These are phyloP conservation scores for Glomeris marginata DNA, from an alignment of 2,888 invertebrate species.

Conservation along the genomic window DNA sequence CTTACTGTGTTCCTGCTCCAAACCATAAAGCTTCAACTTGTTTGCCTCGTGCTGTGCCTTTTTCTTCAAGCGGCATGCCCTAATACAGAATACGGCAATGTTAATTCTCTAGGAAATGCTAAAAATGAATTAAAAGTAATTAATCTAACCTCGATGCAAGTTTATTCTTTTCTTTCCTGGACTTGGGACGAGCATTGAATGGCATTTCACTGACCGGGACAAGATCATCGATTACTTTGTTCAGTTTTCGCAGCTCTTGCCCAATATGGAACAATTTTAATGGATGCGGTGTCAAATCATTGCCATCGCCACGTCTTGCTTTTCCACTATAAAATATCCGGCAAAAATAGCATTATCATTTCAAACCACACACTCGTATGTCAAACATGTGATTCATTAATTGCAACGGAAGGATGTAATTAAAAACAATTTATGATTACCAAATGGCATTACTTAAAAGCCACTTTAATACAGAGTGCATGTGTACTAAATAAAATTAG, in stretches of 20 bases:
- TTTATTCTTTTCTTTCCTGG: constrained; percentile 96
- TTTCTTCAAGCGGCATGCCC: constrained; percentile 93
- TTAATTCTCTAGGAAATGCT: background rate
- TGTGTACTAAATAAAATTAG: too few species aligned
- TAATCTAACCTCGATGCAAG: constrained; percentile 57
- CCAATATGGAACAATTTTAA: constrained; percentile 80
- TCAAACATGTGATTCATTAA: too few species aligned
- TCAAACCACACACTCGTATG: background rate
- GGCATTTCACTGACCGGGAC: constrained; percentile 87
- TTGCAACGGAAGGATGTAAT: too few species aligned
- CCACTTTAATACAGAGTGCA: too few species aligned
- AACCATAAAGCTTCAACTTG: constrained; percentile 83
- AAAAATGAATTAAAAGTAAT: background rate
- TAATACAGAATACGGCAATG: constrained; percentile 24
- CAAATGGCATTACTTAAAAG: too few species aligned
- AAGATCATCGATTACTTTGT: constrained; percentile 86
- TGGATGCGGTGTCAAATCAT: constrained; percentile 91
- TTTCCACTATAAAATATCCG: constrained; percentile 49
- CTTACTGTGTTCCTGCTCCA: constrained; percentile 87
- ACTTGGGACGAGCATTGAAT: constrained; percentile 71
- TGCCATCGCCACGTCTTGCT: constrained; percentile 91
- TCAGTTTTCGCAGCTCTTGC: constrained; percentile 76
- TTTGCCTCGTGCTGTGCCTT: constrained; percentile 99
- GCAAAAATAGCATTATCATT: background rate
- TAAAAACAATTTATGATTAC: too few species aligned